phyloP scores from a whole-genome alignment of 2,888 invertebrate genomes.

The Drosophila incognita region DNA sequence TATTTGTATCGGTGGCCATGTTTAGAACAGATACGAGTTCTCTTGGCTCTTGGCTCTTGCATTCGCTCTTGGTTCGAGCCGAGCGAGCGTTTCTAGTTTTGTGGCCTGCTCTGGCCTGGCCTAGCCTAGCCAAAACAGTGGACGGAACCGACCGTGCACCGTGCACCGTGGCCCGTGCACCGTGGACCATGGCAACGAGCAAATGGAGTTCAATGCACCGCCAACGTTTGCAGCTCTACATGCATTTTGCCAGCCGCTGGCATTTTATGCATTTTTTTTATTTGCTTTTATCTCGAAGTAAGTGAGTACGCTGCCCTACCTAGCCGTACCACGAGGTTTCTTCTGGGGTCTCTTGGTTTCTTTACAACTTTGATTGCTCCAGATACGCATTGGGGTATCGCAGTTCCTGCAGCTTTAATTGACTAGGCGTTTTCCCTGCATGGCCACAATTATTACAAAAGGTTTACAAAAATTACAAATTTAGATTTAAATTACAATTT shows the following conservation, averaged over 20 bases:
- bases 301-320: slow-evolving; percentile 63
- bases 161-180: slow-evolving; percentile 9
- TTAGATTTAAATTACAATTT: background rate
- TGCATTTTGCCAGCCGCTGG: slow-evolving; percentile 73
- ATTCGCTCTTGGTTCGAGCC: slow-evolving; percentile 38
- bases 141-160: slow-evolving; percentile 18
- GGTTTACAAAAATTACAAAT: background rate
- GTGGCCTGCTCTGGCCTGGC: slow-evolving; percentile 34
- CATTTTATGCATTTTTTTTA: slow-evolving; percentile 78
- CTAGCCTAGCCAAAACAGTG: slow-evolving; percentile 44
- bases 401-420: background rate
- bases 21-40: slow-evolving; percentile 67
- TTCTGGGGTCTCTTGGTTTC: slow-evolving; percentile 31
- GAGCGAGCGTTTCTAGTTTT: slow-evolving; percentile 51
- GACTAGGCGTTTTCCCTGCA: background rate
- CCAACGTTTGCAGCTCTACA: slow-evolving; percentile 56
- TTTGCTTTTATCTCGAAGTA: slow-evolving; percentile 72
- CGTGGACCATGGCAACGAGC: slow-evolving; percentile 36
- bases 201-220: slow-evolving; percentile 68
- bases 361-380: slow-evolving; percentile 15
- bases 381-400: slow-evolving; percentile 14
- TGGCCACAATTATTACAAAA: background rate
- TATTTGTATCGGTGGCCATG: slow-evolving; percentile 64
- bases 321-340: slow-evolving; percentile 12
- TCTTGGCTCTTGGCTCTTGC: slow-evolving; percentile 13